Conservation (phyloP, 2,888 invertebrate genomes). For the Agrypnus murinus region DNA sequence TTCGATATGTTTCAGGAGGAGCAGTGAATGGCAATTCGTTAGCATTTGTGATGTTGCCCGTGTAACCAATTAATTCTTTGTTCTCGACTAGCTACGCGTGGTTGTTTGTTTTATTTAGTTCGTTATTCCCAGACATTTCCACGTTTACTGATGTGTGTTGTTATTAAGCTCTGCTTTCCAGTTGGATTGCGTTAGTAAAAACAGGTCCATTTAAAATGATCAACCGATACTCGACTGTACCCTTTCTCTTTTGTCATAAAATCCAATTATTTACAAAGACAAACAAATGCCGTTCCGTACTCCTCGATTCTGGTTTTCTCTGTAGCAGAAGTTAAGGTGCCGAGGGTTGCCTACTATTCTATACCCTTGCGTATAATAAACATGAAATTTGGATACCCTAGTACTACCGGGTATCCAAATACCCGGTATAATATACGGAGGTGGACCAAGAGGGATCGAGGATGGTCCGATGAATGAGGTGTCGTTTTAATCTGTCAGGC, state of each 20-base stretch:
- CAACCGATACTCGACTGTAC: conserved; percentile 22
- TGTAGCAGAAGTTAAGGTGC: too few relatives aligned
- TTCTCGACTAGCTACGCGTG: conserved; percentile 54
- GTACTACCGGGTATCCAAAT: too few relatives aligned
- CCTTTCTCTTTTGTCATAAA: conserved; percentile 23
- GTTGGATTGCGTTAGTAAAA: conserved; percentile 45
- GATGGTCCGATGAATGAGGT: conserved; percentile 48
- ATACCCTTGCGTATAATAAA: too few relatives aligned
- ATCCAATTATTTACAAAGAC: conserved; percentile 1
- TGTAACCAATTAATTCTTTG: conserved; percentile 63
- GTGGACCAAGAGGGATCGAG: background rate
- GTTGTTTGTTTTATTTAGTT: conserved; percentile 51
- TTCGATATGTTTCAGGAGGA: conserved; percentile 51
- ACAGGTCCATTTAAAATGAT: conserved; percentile 36
- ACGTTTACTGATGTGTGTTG: conserved; percentile 50
- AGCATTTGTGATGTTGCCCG: conserved; percentile 60
- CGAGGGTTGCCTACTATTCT: too few relatives aligned
- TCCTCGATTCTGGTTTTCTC: too few relatives aligned
- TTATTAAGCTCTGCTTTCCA: conserved; percentile 48
- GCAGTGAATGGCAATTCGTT: conserved; percentile 53
- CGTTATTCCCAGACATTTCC: conserved; percentile 52
- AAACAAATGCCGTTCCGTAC: too few relatives aligned
- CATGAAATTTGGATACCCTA: background rate
- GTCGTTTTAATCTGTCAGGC: conserved; percentile 59
- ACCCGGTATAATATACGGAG: background rate